These are phyloP conservation scores for Himalopsyche japonica DNA, from an alignment of 2,888 invertebrate species.

Conservation along the genomic window DNA sequence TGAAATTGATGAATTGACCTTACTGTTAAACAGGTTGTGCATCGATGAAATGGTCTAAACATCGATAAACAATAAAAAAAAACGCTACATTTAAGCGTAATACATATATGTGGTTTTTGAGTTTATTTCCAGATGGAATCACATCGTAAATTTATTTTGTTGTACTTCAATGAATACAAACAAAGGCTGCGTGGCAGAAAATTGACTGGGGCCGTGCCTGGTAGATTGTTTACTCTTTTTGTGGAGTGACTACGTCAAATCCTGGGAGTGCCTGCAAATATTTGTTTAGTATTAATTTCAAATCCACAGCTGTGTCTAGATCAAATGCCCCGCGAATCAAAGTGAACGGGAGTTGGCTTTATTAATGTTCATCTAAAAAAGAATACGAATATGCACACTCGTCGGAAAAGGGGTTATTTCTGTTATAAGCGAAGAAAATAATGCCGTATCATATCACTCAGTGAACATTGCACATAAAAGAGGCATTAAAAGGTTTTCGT, in stretches of 20 bases:
- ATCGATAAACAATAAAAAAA: too few species aligned
- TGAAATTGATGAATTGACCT: too few species aligned
- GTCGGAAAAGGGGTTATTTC: neutral
- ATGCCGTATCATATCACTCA: neutral
- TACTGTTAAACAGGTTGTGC: too few species aligned
- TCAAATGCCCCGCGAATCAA: neutral
- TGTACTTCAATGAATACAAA: too few species aligned
- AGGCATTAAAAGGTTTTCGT: neutral
- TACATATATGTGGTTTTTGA: too few species aligned
- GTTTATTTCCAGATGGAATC: too few species aligned
- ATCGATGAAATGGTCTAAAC: too few species aligned
- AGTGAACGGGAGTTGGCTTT: neutral
- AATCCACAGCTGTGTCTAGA: neutral
- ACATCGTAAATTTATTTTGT: too few species aligned
- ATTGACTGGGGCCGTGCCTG: neutral
- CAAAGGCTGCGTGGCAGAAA: neutral
- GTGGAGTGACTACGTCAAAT: slow-evolving; percentile 6
- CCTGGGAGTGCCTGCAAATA: slow-evolving; percentile 15
- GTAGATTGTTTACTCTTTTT: neutral
- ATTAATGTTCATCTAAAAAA: neutral
- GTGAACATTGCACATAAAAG: neutral
- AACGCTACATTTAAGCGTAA: too few species aligned
- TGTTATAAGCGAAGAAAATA: neutral
- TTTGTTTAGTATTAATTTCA: slow-evolving; percentile 26
- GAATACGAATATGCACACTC: neutral